phyloP scores from a whole-genome alignment of 2,797 vertebrate genomes.

The Odontamblyopus lacepedii region DNA sequence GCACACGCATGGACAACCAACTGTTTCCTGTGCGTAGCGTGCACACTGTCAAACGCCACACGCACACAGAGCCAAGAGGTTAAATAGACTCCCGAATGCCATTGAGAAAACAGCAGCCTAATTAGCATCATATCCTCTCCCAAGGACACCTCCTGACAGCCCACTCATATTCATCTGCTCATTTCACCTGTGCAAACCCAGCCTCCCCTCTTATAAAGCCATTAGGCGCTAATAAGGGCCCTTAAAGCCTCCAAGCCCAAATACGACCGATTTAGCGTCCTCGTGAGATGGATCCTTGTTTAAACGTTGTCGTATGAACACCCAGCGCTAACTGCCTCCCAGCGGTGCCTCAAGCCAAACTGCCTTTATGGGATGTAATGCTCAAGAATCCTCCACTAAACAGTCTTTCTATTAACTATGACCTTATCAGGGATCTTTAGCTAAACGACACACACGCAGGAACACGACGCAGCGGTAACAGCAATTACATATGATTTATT shows the following conservation, averaged over 20 bases:
- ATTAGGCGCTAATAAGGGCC: constrained; percentile 58
- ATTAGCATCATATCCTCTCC: constrained; percentile 61
- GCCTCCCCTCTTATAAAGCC: constrained; percentile 49
- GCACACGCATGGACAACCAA: constrained; percentile 22
- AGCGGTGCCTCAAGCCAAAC: constrained; percentile 25
- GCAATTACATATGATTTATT: constrained; percentile 47
- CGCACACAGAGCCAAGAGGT: constrained; percentile 33
- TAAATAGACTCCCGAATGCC: constrained; percentile 43
- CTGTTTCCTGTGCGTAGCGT: constrained; percentile 21
- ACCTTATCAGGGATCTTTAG: constrained; percentile 20
- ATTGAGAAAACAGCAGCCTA: constrained; percentile 58
- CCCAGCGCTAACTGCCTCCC: constrained; percentile 27
- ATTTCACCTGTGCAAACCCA: constrained; percentile 51
- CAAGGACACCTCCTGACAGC: constrained; percentile 55
- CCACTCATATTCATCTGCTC: constrained; percentile 48
- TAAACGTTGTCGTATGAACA: constrained; percentile 34
- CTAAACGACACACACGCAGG: constrained; percentile 10
- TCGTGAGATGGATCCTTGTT: constrained; percentile 44
- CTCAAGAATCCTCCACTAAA: constrained; percentile 25
- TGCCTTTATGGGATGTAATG: constrained; percentile 26
- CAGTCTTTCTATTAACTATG: constrained; percentile 32
- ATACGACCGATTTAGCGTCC: constrained; percentile 46
- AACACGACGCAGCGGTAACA: constrained; percentile 13
- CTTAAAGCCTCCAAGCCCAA: constrained; percentile 49
- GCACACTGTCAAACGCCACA: constrained; percentile 18